phyloP scores from a whole-genome alignment of 2,113 vertebrate species.

The Cheirogaleus medius region DNA sequence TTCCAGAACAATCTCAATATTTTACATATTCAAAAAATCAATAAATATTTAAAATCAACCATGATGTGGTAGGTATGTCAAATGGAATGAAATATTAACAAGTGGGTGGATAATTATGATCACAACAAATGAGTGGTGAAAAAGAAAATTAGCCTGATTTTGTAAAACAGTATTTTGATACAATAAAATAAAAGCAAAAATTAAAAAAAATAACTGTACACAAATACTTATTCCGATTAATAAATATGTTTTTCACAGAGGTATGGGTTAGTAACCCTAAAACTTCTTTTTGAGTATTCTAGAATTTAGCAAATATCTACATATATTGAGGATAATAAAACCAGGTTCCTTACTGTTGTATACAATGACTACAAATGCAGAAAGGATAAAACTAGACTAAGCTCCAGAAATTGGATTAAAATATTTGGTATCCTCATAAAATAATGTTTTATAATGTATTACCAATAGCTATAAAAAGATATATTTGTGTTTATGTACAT shows the following conservation, averaged over 20 bases:
- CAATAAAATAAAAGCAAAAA: background rate
- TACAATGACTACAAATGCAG: background rate
- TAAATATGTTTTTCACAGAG: background rate
- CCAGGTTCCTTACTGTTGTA: background rate
- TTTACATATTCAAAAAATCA: background rate
- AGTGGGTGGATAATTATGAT: no score
- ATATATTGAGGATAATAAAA: background rate
- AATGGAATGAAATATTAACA: background rate
- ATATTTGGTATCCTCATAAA: background rate
- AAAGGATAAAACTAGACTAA: background rate
- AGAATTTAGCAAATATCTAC: background rate
- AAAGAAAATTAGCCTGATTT: background rate
- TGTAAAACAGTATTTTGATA: background rate
- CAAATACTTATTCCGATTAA: background rate
- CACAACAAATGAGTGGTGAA: background rate
- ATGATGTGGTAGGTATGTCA: background rate
- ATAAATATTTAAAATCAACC: background rate
- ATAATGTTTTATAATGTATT: no score
- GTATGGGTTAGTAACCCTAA: background rate
- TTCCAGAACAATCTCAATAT: background rate
- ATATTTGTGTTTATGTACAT: background rate
- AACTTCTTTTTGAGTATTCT: background rate
- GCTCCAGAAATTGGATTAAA: background rate
- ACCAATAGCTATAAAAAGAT: background rate
- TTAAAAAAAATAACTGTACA: background rate